Base-by-base conservation (phyloP, 2,888 invertebrate species). In the Orthosia gothica region DNA sequence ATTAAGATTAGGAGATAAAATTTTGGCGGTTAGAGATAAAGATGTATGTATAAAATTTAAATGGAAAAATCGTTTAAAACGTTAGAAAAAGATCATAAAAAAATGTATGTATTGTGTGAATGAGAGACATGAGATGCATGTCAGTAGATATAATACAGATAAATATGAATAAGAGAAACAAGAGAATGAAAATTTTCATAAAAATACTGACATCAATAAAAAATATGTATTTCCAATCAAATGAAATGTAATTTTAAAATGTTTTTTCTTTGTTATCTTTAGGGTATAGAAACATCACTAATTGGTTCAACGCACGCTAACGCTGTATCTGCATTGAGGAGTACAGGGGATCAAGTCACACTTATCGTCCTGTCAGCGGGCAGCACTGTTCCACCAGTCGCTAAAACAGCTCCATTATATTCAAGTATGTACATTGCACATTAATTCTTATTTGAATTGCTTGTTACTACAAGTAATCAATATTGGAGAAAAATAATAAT, bases 261-360 rank as follows among this genome's bases (percentile, higher is more conserved):
- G 0, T 52, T 15, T 18, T 13, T 15, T 26, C 54, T 32, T 54
- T 1, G 1, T 54, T 32, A 54, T 50, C 15, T 54, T 3, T 86
- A 96, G 96, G 95, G 95, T 73, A 95, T 95, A 87, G 97, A 97
- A 91, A 96, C 95, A 45, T 95, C 95, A 65, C 85, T 97, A 81
- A 93, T 96, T 52, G 96, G 96, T 47, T 96, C 95, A 23, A 96
- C 96, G 5, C 97, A 97, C 74, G 96, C 96, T 2, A 93, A 96
- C 88, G 97, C 97, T 0, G 97, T 97, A 4, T 87, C 95, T 23
- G 95, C 96, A 18, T 88, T 97, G 72, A 90, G 96, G 67, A 96
- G 93, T 71, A 96, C 97, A 1, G 96, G 96, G 16, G 97, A 96
- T 64, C 94, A 96, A 74, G 95, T 97, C 13, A 96, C 97, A 2